Conservation (phyloP, 2,113 vertebrate genomes). For the Arvicanthis niloticus region DNA sequence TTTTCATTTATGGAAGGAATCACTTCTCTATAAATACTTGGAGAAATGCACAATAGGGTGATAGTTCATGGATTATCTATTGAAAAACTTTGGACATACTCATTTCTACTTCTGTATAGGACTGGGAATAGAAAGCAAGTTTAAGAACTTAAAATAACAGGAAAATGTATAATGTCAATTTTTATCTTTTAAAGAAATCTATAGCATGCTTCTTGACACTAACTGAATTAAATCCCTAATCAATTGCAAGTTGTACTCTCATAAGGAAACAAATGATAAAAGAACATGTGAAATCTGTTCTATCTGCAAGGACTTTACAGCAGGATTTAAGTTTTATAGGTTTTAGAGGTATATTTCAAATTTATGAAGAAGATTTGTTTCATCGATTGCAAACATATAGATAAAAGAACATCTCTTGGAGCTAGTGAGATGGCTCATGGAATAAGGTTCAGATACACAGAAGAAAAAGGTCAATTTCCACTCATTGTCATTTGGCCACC, state of each 20-base stretch:
- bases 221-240: not conserved
- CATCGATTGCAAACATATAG: not conserved
- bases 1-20: not conserved
- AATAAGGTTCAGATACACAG: not conserved
- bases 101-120: not conserved
- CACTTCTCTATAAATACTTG: not conserved
- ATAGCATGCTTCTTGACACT: not conserved
- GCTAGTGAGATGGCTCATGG: not conserved
- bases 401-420: not conserved
- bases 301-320: not conserved
- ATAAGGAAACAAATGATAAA: constrained; percentile 3
- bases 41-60: not conserved
- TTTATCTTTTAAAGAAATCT: constrained; percentile 20
- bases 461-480: not conserved
- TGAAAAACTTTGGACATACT: not conserved
- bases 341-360: not conserved
- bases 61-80: not conserved
- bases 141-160: constrained; percentile 22
- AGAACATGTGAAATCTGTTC: not conserved
- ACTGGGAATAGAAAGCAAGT: constrained; percentile 21
- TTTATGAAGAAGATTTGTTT: constrained; percentile 20
- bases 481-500: not conserved
- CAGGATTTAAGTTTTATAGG: not conserved
- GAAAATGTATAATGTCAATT: not conserved
- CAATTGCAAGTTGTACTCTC: not conserved